Evolutionary conservation across 2,888 invertebrate genomes (phyloP).

Genomic region (Dasysyrphus albostriatus): DNA sequence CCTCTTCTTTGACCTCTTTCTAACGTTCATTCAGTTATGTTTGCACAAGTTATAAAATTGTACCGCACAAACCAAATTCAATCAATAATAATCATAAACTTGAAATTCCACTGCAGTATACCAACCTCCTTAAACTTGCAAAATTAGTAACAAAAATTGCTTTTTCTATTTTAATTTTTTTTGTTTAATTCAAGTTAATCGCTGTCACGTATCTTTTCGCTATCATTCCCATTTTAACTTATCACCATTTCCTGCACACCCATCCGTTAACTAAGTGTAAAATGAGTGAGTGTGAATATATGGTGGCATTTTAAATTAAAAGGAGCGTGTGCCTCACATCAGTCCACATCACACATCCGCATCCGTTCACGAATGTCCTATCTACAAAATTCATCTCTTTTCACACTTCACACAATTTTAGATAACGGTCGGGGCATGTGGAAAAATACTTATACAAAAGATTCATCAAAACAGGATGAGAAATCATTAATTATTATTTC

Average conservation of each 20-base stretch:
- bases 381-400: slow-evolving; percentile 63
- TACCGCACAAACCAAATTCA: no score
- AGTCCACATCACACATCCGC: slow-evolving; percentile 69
- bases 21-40: no score
- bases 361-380: slow-evolving; percentile 40
- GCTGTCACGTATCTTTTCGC: slow-evolving; percentile 13
- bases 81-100: not conserved
- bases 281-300: slow-evolving; percentile 27
- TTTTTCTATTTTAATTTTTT: not conserved
- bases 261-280: slow-evolving; percentile 57
- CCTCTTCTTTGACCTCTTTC: no score
- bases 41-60: no score
- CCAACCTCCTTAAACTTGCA: not conserved
- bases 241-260: slow-evolving; percentile 45
- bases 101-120: not conserved
- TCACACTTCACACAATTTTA: slow-evolving; percentile 67
- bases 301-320: slow-evolving; percentile 68
- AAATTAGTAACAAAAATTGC: not conserved
- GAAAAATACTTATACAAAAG: slow-evolving; percentile 68
- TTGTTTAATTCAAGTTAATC: slow-evolving; percentile 6
- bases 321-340: slow-evolving; percentile 72
- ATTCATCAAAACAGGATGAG: slow-evolving; percentile 70
- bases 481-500: slow-evolving; percentile 73
- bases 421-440: slow-evolving; percentile 43
- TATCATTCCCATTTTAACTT: slow-evolving; percentile 13